Evolutionary conservation across 1,140 invertebrate genomes (phyloP), one percentile per base, ranked within the genome.

Genomic region (Riptortus pedestris): DNA sequence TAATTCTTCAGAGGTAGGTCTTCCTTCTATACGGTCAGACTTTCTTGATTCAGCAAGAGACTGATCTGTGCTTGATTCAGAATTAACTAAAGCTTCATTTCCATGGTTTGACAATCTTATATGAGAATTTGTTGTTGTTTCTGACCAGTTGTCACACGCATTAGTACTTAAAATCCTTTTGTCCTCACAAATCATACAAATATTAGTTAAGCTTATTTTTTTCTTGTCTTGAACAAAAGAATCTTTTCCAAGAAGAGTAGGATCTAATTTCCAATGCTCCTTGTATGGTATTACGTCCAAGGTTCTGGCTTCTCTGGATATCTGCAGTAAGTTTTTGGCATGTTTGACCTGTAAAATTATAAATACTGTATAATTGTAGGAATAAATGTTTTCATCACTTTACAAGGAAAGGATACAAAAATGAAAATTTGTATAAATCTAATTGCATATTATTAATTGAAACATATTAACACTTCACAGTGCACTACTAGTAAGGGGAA

Each of bases 1-100:
- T 14, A 67, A 38, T 29, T 67, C 64, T 20, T 63, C 64, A 38
- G 48, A 33, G 1, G 60, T 58, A 1, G 67, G 67, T 0, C 58
- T 26, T 20, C 62, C 62, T 29, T 63, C 62, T n/a, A 57, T 28
- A 27, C 12, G 38, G 7, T 63, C 52, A 33, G 57, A 38, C n/a
- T 59, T 38, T 33, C 16, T 1, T 33, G 26, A 22, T 26, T 33
- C 14, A 1, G 4, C 28, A n/a, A 26, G 5, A 22, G 52, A n/a
- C 1, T 57, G 52, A 9, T 57, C 22, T 24, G 27, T 24, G 22
- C 20, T 14, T 27, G 52, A 22, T 57, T 57, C 52, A 24, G 52
- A 57, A 27, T 57, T 26, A 27, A 57, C 24, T 29, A 29, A 27
- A 12, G 28, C n/a, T 27, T 57, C 1, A 27, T 57, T 57, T 57